phyloP scores from a whole-genome alignment of 2,113 vertebrate genomes.

The Siphamia tubifer region DNA sequence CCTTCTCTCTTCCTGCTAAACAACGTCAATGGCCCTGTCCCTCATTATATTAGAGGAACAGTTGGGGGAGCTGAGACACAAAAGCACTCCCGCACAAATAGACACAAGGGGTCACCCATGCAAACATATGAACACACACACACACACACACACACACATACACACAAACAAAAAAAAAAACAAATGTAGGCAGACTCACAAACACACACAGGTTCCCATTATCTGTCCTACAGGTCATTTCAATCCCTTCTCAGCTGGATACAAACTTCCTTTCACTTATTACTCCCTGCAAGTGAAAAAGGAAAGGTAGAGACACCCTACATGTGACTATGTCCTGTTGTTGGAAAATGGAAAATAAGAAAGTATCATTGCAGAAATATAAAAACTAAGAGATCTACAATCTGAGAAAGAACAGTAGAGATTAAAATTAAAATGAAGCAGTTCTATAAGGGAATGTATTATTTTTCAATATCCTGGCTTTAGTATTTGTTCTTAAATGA shows the following conservation, averaged over 20 bases:
- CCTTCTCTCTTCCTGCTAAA: slow-evolving; percentile 48
- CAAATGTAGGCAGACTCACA: not conserved
- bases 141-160: slow-evolving; percentile 6
- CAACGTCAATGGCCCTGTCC: slow-evolving; percentile 51
- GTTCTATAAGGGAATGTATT: too few relatives aligned
- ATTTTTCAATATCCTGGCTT: too few relatives aligned
- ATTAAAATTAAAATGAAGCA: too few relatives aligned
- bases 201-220: not conserved
- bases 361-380: too few relatives aligned
- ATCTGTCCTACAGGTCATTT: slow-evolving; percentile 27
- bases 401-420: too few relatives aligned
- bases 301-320: not conserved
- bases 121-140: not conserved
- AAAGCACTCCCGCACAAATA: slow-evolving; percentile 27
- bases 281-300: not conserved
- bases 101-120: slow-evolving; percentile 20
- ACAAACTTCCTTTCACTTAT: not conserved
- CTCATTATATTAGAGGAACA: slow-evolving; percentile 44
- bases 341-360: too few relatives aligned
- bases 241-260: slow-evolving; percentile 13
- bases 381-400: too few relatives aligned
- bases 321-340: too few relatives aligned
- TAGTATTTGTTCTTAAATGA: too few relatives aligned
- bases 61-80: slow-evolving; percentile 23
- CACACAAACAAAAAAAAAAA: slow-evolving; percentile 12